Percentiles rank a stretch among this genome's conserved stretches.
Evolutionary conservation across 2,888 invertebrate species (phyloP).

Genomic region (Hirtodrosophila histrioides): DNA sequence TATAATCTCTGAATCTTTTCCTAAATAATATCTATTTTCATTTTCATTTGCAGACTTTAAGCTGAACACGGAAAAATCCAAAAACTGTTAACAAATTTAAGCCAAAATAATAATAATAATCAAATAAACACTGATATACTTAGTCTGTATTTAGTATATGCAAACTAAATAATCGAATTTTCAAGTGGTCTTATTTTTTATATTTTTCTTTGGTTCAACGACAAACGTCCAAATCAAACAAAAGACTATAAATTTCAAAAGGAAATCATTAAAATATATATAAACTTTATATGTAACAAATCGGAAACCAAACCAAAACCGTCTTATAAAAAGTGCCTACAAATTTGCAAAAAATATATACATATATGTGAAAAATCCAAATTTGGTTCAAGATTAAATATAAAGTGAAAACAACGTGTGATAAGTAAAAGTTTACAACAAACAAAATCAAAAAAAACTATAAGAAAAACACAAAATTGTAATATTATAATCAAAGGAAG

Average conservation of each 20-base stretch:
- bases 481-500: constrained; percentile 5
- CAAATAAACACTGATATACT: constrained; percentile 20
- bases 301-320: constrained; percentile 72
- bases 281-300: constrained; percentile 16
- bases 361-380: constrained; percentile 11
- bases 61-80: constrained; percentile 22
- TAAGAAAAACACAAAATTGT: constrained; percentile 4
- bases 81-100: constrained; percentile 40
- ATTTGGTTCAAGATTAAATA: constrained; percentile 9
- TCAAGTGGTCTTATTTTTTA: constrained; percentile 34
- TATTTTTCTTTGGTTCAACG: constrained; percentile 21
- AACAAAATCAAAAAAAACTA: constrained; percentile 4
- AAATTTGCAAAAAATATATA: constrained; percentile 40
- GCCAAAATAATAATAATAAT: constrained; percentile 48
- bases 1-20: no score
- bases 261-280: constrained; percentile 11
- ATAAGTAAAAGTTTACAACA: constrained; percentile 49
- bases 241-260: constrained; percentile 35
- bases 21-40: not conserved
- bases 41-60: constrained; percentile 32
- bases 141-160: constrained; percentile 20
- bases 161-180: constrained; percentile 45
- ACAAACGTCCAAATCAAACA: constrained; percentile 43
- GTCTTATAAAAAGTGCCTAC: constrained; percentile 76
- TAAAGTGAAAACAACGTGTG: constrained; percentile 48